Conservation (phyloP, 2,113 vertebrate genomes). For the Cyanoderma ruficeps region DNA sequence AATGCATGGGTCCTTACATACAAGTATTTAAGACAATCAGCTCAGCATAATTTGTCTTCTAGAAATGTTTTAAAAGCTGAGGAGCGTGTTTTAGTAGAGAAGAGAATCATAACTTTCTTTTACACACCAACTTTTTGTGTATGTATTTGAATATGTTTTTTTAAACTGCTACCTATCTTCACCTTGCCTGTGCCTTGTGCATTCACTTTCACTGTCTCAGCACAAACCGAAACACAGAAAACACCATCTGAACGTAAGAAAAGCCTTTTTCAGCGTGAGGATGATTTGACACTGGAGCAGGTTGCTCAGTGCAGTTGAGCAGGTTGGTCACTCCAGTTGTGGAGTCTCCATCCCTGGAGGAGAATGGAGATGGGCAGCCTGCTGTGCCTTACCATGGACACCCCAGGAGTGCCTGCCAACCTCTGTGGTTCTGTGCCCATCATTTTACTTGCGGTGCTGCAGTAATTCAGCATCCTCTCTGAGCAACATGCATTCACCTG, state of each 20-base stretch:
- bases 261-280: not conserved
- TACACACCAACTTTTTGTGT: not conserved
- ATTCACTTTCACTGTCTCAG: not conserved
- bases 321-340: not conserved
- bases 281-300: not conserved
- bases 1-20: slow-evolving; percentile 22
- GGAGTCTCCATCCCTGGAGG: not conserved
- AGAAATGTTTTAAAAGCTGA: slow-evolving; percentile 3
- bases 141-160: not conserved
- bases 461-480: not conserved
- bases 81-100: not conserved
- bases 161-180: not conserved
- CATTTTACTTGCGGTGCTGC: not conserved
- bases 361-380: not conserved
- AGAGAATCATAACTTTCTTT: not conserved
- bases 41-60: slow-evolving; percentile 3
- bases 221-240: not conserved
- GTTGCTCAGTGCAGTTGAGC: not conserved
- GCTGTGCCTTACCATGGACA: not conserved
- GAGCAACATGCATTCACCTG: not conserved
- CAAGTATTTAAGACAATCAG: slow-evolving; percentile 24
- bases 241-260: not conserved
- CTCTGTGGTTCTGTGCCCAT: not conserved
- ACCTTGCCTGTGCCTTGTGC: not conserved
- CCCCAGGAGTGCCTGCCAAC: not conserved